Conservation (phyloP, 1,140 invertebrate genomes). For the Drosophila saltans region DNA sequence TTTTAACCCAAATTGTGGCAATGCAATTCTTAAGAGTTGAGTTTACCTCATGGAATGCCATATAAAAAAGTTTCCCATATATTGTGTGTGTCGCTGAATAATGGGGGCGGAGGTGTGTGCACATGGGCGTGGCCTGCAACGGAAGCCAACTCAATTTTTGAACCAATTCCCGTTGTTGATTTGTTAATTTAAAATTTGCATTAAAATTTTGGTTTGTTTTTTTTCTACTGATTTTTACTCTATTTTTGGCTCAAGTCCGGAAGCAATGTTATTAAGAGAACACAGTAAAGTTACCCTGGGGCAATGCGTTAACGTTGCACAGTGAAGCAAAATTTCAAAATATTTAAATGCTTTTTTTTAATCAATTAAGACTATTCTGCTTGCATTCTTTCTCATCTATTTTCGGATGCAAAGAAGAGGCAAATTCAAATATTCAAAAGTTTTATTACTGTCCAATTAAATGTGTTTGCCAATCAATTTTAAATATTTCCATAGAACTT, state of each 20-base stretch:
- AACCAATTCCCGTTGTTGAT: conserved; percentile 45
- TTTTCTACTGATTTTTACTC: conserved; percentile 36
- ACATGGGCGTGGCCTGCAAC: conserved; percentile 26
- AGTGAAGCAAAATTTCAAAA: conserved; percentile 18
- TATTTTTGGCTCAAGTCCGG: conserved; percentile 4
- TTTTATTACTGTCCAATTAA: too few species aligned
- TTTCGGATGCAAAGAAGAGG: too few species aligned
- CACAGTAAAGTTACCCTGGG: not conserved
- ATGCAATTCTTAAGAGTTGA: conserved; percentile 49
- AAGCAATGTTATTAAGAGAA: not conserved
- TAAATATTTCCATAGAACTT: too few species aligned
- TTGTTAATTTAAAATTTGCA: conserved; percentile 61
- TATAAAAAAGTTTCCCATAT: not conserved
- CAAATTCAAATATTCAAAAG: too few species aligned
- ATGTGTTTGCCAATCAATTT: too few species aligned
- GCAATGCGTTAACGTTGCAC: conserved; percentile 5
- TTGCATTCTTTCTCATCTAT: too few species aligned
- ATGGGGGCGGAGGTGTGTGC: not conserved
- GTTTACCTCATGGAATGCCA: conserved; percentile 54
- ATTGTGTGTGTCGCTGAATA: conserved; percentile 33
- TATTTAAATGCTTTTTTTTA: not conserved
- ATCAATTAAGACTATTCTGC: too few species aligned
- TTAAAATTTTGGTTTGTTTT: conserved; percentile 37
- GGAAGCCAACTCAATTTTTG: conserved; percentile 45
- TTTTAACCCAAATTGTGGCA: conserved; percentile 75